These are phyloP conservation scores for Gymnothorax javanicus DNA, from an alignment of 2,797 vertebrate genomes.

Conservation along the genomic window DNA sequence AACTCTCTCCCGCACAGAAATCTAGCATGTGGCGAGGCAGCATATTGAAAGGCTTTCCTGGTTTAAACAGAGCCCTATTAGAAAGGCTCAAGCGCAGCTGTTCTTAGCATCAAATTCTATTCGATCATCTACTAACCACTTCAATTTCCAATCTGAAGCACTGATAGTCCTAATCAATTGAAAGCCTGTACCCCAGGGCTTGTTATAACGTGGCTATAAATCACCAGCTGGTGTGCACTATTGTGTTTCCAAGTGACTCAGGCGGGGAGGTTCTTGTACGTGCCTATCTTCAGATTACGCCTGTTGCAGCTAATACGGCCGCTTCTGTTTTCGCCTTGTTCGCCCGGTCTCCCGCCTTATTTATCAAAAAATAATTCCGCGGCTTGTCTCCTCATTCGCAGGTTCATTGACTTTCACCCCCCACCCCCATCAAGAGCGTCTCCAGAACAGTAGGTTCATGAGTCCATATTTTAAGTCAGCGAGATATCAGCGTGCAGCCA, in stretches of 20 bases:
- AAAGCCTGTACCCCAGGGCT: not conserved
- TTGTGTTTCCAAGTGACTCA: not conserved
- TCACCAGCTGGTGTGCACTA: not conserved
- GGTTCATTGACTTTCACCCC: not conserved
- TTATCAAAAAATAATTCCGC: constrained; percentile 18
- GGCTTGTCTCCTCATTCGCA: not conserved
- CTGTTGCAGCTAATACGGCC: not conserved
- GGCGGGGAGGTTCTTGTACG: not conserved
- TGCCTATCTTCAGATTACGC: not conserved
- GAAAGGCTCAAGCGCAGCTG: not conserved
- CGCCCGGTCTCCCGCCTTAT: constrained; percentile 15
- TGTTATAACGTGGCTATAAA: not conserved
- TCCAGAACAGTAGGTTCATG: constrained; percentile 36
- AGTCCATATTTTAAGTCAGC: constrained; percentile 40
- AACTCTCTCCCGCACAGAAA: not conserved
- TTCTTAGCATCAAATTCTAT: not conserved
- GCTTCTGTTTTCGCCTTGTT: not conserved
- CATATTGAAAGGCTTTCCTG: not conserved
- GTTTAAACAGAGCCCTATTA: not conserved
- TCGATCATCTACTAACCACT: constrained; percentile 17
- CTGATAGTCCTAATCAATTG: constrained; percentile 26
- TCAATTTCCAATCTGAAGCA: not conserved
- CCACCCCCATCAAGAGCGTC: constrained; percentile 34
- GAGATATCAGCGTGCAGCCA: not conserved
- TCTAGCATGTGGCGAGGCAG: not conserved